These are phyloP conservation scores for Aulostomus chinensis DNA, from an alignment of 2,797 vertebrate species.

Conservation along the genomic window DNA sequence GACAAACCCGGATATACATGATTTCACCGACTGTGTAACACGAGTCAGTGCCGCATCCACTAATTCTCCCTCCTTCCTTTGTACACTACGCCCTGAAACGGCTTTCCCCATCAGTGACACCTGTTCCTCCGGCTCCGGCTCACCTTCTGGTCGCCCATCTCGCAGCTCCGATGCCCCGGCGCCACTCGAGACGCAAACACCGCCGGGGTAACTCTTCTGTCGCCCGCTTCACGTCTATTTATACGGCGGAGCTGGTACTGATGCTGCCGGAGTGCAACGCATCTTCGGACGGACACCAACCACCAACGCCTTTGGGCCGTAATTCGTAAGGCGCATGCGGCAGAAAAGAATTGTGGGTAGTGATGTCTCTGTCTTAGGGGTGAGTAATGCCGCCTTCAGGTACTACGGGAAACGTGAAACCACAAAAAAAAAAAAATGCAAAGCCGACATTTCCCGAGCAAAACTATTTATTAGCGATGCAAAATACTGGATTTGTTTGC, in stretches of 20 bases:
- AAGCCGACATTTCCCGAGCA: too few relatives aligned
- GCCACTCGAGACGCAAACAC: slow-evolving; percentile 34
- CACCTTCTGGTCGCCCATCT: slow-evolving; percentile 85
- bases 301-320: slow-evolving; percentile 74
- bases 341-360: slow-evolving; percentile 64
- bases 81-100: slow-evolving; percentile 69
- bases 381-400: slow-evolving; percentile 25
- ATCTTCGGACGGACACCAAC: slow-evolving; percentile 71
- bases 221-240: slow-evolving; percentile 29
- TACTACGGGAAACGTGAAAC: not conserved
- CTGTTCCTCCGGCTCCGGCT: slow-evolving; percentile 58
- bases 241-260: slow-evolving; percentile 73
- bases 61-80: slow-evolving; percentile 68
- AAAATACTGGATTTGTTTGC: too few relatives aligned
- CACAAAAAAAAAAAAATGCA: not conserved
- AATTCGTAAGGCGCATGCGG: slow-evolving; percentile 64
- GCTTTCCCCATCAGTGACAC: slow-evolving; percentile 52
- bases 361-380: slow-evolving; percentile 47
- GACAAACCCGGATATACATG: not conserved
- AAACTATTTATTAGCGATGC: too few relatives aligned
- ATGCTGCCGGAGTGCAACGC: slow-evolving; percentile 78
- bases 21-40: not conserved
- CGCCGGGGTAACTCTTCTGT: slow-evolving; percentile 27
- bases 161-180: slow-evolving; percentile 43
- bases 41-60: slow-evolving; percentile 28